Conservation (phyloP, 2,797 vertebrate species). For the Xenopus petersii region DNA sequence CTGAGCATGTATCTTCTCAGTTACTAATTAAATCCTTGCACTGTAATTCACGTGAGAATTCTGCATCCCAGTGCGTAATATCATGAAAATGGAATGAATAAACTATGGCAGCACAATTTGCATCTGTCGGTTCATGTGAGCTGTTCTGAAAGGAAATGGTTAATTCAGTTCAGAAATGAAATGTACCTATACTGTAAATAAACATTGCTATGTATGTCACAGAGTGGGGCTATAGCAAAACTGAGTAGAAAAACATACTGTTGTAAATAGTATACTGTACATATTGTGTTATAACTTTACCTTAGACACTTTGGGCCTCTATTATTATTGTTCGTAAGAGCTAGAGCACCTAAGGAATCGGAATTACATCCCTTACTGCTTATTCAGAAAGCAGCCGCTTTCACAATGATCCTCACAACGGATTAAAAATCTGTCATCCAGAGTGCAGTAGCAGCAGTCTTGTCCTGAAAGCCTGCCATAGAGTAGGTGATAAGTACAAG, state of each 20-base stretch:
- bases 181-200: constrained; percentile 48
- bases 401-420: too few relatives aligned
- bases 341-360: too few relatives aligned
- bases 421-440: too few relatives aligned
- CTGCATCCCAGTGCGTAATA: constrained; percentile 59
- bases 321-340: too few relatives aligned
- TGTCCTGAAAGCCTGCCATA: too few relatives aligned
- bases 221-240: constrained; percentile 19
- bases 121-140: constrained; percentile 62
- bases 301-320: too few relatives aligned
- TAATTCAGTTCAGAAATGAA: constrained; percentile 57
- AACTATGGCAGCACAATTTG: constrained; percentile 60
- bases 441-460: too few relatives aligned
- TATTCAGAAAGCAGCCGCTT: too few relatives aligned
- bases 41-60: constrained; percentile 55
- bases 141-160: constrained; percentile 58
- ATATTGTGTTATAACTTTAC: too few relatives aligned
- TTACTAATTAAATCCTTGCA: constrained; percentile 70
- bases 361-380: too few relatives aligned
- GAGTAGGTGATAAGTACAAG: too few relatives aligned
- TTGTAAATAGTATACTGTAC: too few relatives aligned
- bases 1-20: constrained; percentile 57
- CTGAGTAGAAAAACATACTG: constrained; percentile 8
- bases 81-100: constrained; percentile 61
- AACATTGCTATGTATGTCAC: constrained; percentile 31